Conservation (phyloP, 2,888 invertebrate genomes). For the Biston stratarius region DNA sequence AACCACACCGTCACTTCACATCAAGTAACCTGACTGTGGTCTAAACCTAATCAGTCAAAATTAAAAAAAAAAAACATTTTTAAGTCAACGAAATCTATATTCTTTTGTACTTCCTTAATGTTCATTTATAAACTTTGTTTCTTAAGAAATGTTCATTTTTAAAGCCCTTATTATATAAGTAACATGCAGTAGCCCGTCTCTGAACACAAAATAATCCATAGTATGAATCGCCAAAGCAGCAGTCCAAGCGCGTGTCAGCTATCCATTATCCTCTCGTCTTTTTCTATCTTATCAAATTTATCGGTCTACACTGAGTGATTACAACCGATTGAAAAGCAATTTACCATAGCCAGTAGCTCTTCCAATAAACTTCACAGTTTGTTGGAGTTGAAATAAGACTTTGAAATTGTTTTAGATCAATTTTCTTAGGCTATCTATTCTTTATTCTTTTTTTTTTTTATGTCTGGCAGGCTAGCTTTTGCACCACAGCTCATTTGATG, state of each 20-base stretch:
- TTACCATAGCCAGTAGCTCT: constrained; percentile 32
- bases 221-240: constrained; percentile 10
- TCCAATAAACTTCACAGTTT: constrained; percentile 37
- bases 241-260: constrained; percentile 32
- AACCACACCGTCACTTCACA: too few species aligned
- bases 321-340: constrained; percentile 41
- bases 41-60: too few species aligned
- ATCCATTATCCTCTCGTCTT: constrained; percentile 35
- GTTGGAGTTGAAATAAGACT: constrained; percentile 37
- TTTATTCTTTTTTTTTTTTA: too few species aligned
- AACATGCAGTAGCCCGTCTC: not conserved
- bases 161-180: too few species aligned
- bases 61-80: too few species aligned
- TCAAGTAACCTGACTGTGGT: too few species aligned
- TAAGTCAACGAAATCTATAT: too few species aligned
- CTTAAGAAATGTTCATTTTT: too few species aligned
- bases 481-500: too few species aligned
- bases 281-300: constrained; percentile 39
- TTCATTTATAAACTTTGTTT: too few species aligned
- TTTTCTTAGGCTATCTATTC: constrained; percentile 6
- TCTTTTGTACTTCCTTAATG: too few species aligned
- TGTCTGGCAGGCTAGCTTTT: too few species aligned
- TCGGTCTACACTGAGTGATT: constrained; percentile 36
- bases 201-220: not conserved
- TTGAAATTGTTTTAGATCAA: constrained; percentile 40